Evolutionary conservation across 2,797 vertebrate genomes (phyloP).

Genomic region (Percopsis omiscomaycus): DNA sequence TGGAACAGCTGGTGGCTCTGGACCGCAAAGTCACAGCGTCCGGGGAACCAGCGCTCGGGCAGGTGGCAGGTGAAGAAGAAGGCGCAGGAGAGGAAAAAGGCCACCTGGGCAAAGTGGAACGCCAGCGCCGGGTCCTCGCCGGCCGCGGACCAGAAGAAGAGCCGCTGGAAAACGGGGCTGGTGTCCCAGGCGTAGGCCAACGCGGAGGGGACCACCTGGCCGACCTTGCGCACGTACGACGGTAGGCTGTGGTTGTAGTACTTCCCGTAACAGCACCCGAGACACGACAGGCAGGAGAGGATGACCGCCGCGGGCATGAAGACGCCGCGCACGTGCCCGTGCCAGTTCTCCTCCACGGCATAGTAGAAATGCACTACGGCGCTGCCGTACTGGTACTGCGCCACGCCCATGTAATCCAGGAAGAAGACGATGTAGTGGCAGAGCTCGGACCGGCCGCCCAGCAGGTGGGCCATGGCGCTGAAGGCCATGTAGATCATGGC

Average conservation of each 20-base stretch:
- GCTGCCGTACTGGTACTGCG: slow-evolving; percentile 89
- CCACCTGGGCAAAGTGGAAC: slow-evolving; percentile 75
- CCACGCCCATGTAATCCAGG: slow-evolving; percentile 90
- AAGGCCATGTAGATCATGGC: slow-evolving; percentile 81
- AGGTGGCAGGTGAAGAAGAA: slow-evolving; percentile 86
- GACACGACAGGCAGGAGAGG: slow-evolving; percentile 85
- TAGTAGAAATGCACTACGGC: slow-evolving; percentile 88
- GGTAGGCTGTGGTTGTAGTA: slow-evolving; percentile 73
- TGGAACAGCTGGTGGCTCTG: slow-evolving; percentile 93
- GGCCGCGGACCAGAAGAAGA: slow-evolving; percentile 54
- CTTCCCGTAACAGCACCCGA: slow-evolving; percentile 88
- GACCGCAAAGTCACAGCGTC: slow-evolving; percentile 84
- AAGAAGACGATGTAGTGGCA: slow-evolving; percentile 88
- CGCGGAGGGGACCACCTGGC: slow-evolving; percentile 84
- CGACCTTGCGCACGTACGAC: slow-evolving; percentile 72
- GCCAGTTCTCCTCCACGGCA: slow-evolving; percentile 77
- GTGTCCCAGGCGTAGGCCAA: slow-evolving; percentile 86
- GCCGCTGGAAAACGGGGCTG: slow-evolving; percentile 83
- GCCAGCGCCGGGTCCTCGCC: slow-evolving; percentile 46
- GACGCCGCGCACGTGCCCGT: slow-evolving; percentile 59
- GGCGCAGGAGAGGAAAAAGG: slow-evolving; percentile 82
- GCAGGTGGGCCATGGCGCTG: slow-evolving; percentile 84
- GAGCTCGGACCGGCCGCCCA: slow-evolving; percentile 87
- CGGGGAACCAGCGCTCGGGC: slow-evolving; percentile 84
- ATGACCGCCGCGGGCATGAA: slow-evolving; percentile 81